Evolutionary conservation across 2,797 vertebrate genomes (phyloP), one percentile per base, ranked within the genome.

Genomic region (Falco peregrinus): DNA sequence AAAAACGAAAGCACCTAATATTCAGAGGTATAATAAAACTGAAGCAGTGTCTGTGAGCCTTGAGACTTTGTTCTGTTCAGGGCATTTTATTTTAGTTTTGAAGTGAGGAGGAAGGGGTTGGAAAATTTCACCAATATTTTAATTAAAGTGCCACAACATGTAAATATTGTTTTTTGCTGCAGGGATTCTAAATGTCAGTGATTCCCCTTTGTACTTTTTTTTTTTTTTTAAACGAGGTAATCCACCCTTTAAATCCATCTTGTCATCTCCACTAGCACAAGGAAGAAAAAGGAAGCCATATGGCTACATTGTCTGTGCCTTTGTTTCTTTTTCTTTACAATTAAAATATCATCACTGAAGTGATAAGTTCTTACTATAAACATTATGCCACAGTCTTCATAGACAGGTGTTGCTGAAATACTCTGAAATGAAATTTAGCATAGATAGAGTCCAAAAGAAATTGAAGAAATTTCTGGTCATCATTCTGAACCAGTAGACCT

Each of bases 211-310:
- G 65, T 83, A 60, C 25, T 29, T 69, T 92, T 64, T 78, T 70
- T 35, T 35, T 45, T 43, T 83, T 18, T 83, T 82, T 29, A 41
- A 87, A 64, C 3, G 14, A 92, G 48, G 39, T 89, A 95, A 94
- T 90, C 75, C 53, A 94, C 84, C 43, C 76, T 96, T 90, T 84
- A 94, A 96, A 95, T 95, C 59, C 71, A 67, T 84, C 21, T 87
- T 96, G 82, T 93, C 84, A 80, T 87, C 65, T 92, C 45, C 43
- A 78, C 69, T 84, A 89, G 73, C 35, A 87, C 80, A 47, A 68
- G 35, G 26, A 31, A 29, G 65, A 69, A 75, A 35, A 22, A 14
- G 7, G 13, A 9, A 12, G 2, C 26, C 68, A 71, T 87, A 74
- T 92, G 74, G 45, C 65, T 84, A 54, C 53, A 20, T 86, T 94